Conservation (phyloP, 2,888 invertebrate species). For the Tridacna crocea region DNA sequence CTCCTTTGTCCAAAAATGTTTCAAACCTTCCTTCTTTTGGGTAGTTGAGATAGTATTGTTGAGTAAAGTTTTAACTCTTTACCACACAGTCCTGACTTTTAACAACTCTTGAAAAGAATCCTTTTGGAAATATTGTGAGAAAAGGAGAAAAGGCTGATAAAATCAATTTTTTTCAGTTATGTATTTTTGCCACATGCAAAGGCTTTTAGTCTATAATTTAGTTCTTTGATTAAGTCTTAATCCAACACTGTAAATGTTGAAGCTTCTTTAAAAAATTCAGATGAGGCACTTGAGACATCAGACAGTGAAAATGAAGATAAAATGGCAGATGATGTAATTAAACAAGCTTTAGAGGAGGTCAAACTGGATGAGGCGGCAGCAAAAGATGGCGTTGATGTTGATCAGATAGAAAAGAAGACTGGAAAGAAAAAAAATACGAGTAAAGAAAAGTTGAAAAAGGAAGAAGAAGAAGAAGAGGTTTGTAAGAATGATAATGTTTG, state of each 20-base stretch:
- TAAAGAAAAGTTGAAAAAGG: neutral
- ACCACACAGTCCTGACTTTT: too few species aligned
- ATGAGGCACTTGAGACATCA: constrained; percentile 53
- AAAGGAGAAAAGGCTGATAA: too few species aligned
- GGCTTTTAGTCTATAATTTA: too few species aligned
- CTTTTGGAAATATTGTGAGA: too few species aligned
- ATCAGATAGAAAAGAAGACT: neutral
- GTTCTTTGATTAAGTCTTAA: neutral
- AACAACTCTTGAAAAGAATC: too few species aligned
- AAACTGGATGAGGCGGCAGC: constrained; percentile 74
- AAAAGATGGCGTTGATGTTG: constrained; percentile 55
- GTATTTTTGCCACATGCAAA: too few species aligned
- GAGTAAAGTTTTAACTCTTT: too few species aligned
- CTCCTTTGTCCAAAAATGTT: too few species aligned
- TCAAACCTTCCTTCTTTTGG: too few species aligned
- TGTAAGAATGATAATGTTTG: neutral
- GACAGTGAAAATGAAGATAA: constrained; percentile 74
- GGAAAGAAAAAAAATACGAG: constrained; percentile 2
- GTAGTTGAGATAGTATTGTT: too few species aligned
- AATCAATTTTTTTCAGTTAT: too few species aligned
- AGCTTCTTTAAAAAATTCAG: constrained; percentile 1
- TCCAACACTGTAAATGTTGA: neutral
- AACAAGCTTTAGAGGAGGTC: constrained; percentile 75
- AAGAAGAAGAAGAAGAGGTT: constrained; percentile 27
- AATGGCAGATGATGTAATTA: constrained; percentile 69